These are phyloP conservation scores for Clepsis dumicolana DNA, from an alignment of 2,888 invertebrate genomes.

Conservation along the genomic window DNA sequence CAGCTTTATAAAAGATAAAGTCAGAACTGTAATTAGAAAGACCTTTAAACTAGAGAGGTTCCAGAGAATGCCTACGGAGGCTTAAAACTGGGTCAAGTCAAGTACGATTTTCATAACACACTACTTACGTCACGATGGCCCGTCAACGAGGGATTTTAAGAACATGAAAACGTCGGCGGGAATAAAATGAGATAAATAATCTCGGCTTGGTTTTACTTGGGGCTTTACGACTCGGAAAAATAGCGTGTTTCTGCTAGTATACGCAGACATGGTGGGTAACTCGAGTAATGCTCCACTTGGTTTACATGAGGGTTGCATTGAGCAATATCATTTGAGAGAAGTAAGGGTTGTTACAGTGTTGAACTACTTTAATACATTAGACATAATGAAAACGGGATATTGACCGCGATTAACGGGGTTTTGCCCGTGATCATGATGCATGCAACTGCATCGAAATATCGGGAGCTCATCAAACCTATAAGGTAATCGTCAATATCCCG, in stretches of 20 bases:
- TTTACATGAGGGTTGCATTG: background rate
- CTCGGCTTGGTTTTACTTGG: conserved; percentile 23
- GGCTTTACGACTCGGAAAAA: conserved; percentile 22
- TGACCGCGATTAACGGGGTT: no score
- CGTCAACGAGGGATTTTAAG: conserved; percentile 44
- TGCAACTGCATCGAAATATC: no score
- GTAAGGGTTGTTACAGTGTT: background rate
- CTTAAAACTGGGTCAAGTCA: conserved; percentile 73
- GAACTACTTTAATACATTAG: no score
- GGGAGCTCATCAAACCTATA: no score
- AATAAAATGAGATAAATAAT: conserved; percentile 44
- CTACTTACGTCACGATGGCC: conserved; percentile 58
- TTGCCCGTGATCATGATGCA: no score
- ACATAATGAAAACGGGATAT: no score
- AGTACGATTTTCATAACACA: conserved; percentile 68
- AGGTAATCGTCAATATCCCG: no score
- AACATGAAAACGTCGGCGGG: conserved; percentile 19
- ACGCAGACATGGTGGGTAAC: background rate
- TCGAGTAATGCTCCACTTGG: background rate
- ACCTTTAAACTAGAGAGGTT: conserved; percentile 41
- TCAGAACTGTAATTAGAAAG: conserved; percentile 32
- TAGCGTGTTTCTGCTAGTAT: conserved; percentile 8
- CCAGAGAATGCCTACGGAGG: conserved; percentile 53
- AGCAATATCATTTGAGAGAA: background rate
- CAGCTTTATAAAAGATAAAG: conserved; percentile 15